These are phyloP conservation scores for Eutrigla gurnardus DNA, from an alignment of 2,797 vertebrate genomes.

Conservation along the genomic window DNA sequence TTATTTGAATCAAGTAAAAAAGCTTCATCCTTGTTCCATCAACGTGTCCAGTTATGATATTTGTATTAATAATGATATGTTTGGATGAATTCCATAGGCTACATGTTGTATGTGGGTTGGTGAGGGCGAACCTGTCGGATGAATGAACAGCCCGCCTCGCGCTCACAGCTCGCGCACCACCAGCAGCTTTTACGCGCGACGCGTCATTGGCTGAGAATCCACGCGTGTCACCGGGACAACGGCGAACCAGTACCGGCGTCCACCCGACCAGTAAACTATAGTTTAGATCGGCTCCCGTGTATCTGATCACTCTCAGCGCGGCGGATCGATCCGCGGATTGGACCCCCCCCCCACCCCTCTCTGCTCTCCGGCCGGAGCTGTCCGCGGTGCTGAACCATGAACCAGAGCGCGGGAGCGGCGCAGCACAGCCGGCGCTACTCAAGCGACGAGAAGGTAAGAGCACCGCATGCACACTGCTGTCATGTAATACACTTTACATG, in stretches of 20 bases:
- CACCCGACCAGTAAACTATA: constrained; percentile 6
- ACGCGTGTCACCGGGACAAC: constrained; percentile 48
- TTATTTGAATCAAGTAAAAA: not conserved
- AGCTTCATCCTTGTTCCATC: no score
- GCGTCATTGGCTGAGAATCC: constrained; percentile 62
- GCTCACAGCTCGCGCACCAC: constrained; percentile 59
- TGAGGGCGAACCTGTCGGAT: constrained; percentile 25
- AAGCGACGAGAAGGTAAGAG: constrained; percentile 66
- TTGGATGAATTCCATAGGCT: no score
- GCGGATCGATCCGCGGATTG: not conserved
- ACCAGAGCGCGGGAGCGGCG: constrained; percentile 89
- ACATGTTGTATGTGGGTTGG: not conserved
- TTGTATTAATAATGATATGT: no score
- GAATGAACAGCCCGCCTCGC: constrained; percentile 25
- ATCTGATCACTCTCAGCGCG: not conserved
- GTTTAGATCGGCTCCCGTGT: not conserved
- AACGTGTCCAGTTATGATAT: no score
- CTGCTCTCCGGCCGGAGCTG: constrained; percentile 49
- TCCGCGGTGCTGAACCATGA: constrained; percentile 87
- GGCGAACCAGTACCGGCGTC: constrained; percentile 22
- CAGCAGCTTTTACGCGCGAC: constrained; percentile 52
- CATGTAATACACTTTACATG: no score
- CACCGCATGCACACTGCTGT: not conserved
- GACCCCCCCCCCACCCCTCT: not conserved
- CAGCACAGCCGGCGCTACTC: constrained; percentile 80